These are phyloP conservation scores for Celastrina argiolus DNA, from an alignment of 2,888 invertebrate genomes.

Conservation along the genomic window DNA sequence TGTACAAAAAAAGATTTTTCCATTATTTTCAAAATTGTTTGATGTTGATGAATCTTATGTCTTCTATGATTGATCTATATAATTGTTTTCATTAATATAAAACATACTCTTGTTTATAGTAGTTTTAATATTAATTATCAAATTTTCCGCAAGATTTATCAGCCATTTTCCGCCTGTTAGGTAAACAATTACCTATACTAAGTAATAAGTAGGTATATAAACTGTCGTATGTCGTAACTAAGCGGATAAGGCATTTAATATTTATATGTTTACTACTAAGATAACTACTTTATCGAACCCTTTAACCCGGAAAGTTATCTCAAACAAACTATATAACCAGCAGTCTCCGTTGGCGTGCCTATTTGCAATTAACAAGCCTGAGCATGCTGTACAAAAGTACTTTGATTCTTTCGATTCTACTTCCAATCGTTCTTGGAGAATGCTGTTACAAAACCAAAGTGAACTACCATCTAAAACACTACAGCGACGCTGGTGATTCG, in stretches of 20 bases:
- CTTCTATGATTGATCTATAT: too few species aligned
- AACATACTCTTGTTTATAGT: neutral
- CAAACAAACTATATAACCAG: neutral
- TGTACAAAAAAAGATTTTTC: too few species aligned
- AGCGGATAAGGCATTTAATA: neutral
- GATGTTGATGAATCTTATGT: too few species aligned
- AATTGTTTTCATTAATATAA: neutral
- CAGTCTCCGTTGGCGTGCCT: neutral
- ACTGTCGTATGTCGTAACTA: neutral
- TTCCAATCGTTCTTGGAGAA: neutral
- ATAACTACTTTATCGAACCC: neutral
- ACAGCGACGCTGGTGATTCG: constrained; percentile 10
- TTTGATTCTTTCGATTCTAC: neutral
- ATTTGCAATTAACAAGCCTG: neutral
- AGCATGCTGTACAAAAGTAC: constrained; percentile 5
- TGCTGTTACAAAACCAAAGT: constrained; percentile 22
- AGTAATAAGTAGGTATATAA: neutral
- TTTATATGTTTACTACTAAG: neutral
- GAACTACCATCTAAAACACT: constrained; percentile 8
- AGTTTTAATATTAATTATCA: neutral
- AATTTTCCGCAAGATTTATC: neutral
- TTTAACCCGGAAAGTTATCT: constrained; percentile 3
- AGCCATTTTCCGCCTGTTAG: neutral
- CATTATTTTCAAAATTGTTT: too few species aligned
- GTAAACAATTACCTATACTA: neutral